Base-by-base conservation (phyloP, 2,888 invertebrate species). In the Spicauda simplicius region DNA sequence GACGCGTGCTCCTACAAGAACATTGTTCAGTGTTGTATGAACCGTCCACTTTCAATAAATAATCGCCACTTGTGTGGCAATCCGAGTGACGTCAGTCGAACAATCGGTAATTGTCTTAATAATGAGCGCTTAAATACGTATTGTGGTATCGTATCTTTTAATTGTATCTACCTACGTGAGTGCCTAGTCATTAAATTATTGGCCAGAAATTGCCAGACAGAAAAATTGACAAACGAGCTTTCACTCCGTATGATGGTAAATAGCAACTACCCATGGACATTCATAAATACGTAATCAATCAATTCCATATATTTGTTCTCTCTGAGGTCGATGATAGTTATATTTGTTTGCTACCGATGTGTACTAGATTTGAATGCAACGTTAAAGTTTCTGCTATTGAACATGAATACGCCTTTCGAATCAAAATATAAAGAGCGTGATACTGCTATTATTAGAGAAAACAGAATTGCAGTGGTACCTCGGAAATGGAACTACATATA, bases 51-150 rank as follows among this genome's bases (percentile, higher is more conserved):
- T 76, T 81, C 83, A 80, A 87, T 88, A 88, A 90, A 90, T 86
- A 88, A 85, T 80, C 69, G 74, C 86, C 80, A 77, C 86, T 84
- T 87, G 87, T 90, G 87, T 81, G 87, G 87, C 82, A 85, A 82
- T 75, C 71, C 76, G 80, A 84, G 62, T 77, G 77, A 77, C 76
- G 77, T 78, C 76, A 73, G 61, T 74, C 68, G 78, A 75, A 81
- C 80, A 81, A 80, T 79, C 75, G 79, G 68, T 72, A 74, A 79
- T 79, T 80, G 70, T 69, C 61, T 67, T 68, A 50, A 64, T 69
- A 70, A 69, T 73, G 72, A 70, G 71, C 71, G 62, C 69, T 72
- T 72, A 72, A 70, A 70, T 64, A 68, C 69, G 69, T 70, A 67
- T 66, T 61, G 67, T 61, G 67, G 61, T 25, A 4, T 57, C 20